A percentile compares a stretch with the other conserved stretches of the same genome.
phyloP scores from a whole-genome alignment of 2,888 invertebrate species.

The Parnassius smintheus region DNA sequence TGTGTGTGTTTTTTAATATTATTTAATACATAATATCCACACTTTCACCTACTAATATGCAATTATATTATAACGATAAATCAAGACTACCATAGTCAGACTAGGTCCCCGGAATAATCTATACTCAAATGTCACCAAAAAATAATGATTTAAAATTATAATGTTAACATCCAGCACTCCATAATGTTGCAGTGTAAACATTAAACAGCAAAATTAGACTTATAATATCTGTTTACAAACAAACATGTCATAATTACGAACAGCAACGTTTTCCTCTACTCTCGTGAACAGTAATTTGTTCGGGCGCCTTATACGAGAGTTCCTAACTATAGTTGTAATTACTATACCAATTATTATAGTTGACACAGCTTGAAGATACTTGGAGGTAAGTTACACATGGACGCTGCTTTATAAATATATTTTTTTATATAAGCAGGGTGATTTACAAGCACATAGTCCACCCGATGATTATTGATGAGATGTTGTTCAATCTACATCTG shows the following conservation, averaged over 20 bases:
- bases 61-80: too few relatives aligned
- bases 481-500: too few relatives aligned
- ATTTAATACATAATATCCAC: too few relatives aligned
- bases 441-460: too few relatives aligned
- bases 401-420: neutral
- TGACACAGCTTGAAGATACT: conserved; percentile 43
- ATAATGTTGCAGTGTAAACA: neutral
- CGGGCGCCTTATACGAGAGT: conserved; percentile 34
- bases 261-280: conserved; percentile 9
- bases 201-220: conserved; percentile 4
- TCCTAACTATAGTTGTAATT: conserved; percentile 41
- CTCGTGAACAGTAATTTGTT: conserved; percentile 34
- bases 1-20: too few relatives aligned
- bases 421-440: neutral
- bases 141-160: too few relatives aligned
- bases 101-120: too few relatives aligned
- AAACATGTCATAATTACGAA: conserved; percentile 13
- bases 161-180: too few relatives aligned
- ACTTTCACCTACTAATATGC: too few relatives aligned
- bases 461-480: too few relatives aligned
- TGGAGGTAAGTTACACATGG: conserved; percentile 5
- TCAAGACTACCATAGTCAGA: too few relatives aligned
- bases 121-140: too few relatives aligned
- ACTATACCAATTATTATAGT: conserved; percentile 47
- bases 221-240: conserved; percentile 15